These are phyloP conservation scores for Stenichneumon culpator DNA, from an alignment of 2,888 invertebrate species.

Conservation along the genomic window DNA sequence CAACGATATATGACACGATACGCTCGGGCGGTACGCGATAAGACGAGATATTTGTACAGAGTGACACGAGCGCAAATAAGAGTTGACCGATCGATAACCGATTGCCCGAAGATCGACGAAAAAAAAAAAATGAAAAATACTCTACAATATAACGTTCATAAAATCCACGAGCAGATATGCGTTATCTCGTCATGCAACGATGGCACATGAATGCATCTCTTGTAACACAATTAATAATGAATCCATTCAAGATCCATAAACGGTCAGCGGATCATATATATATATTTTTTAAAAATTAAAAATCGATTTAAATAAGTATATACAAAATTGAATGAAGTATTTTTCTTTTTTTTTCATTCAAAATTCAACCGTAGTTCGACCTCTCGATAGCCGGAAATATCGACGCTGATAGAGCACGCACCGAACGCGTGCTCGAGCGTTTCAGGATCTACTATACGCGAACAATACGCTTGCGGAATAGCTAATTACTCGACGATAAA, in stretches of 20 bases:
- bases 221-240: conserved; percentile 49
- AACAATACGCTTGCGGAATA: conserved; percentile 52
- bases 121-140: conserved; percentile 28
- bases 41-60: conserved; percentile 58
- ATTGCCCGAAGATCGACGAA: conserved; percentile 49
- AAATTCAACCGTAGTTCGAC: not conserved
- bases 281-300: no score
- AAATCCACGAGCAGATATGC: conserved; percentile 28
- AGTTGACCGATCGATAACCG: conserved; percentile 61
- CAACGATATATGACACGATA: conserved; percentile 29
- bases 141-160: not conserved
- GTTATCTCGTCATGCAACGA: conserved; percentile 46
- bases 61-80: conserved; percentile 50
- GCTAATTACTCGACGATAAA: conserved; percentile 76
- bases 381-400: conserved; percentile 2
- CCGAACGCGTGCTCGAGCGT: conserved; percentile 5
- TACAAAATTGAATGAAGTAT: not conserved
- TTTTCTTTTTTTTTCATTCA: not conserved
- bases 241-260: conserved; percentile 44
- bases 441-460: conserved; percentile 7
- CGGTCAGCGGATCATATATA: conserved; percentile 39
- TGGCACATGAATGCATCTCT: conserved; percentile 51
- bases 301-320: not conserved
- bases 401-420: not conserved
- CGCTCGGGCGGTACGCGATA: conserved; percentile 43